Evolutionary conservation across 2,888 invertebrate species (phyloP), one percentile per base, ranked within the genome.

Genomic region (Trissoscelio sp.): DNA sequence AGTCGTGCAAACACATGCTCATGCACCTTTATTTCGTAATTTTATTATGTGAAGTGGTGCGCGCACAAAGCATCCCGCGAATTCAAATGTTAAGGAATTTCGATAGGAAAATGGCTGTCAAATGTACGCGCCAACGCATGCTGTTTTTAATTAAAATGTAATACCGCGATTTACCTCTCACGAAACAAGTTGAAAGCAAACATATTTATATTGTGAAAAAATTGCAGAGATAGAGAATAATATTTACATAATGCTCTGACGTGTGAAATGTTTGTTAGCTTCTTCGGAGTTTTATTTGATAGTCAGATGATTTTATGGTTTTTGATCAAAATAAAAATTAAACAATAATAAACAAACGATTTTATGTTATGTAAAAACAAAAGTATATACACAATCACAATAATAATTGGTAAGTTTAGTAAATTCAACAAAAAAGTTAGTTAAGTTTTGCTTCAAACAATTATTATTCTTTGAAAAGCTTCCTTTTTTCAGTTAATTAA

Each of bases 21-120:
- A 62, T 44, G 22, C 28, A 28, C 37, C 55, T 78, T 70, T 55
- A 62, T 70, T 46, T 60, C n/a, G 69, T 53, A 42, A 48, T 62
- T 67, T 62, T 55, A 64, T 46, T 57, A 46, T 57, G 11, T 42
- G 31, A 70, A 48, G 55, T 22, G 37, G 11, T 22, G 39, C 20
- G 18, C 31, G 24, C 20, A 70, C 57, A 70, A 53, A 70, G 53
- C 16, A 16, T 12, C 9, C 18, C 28, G 5, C 48, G 39, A 74
- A 53, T 70, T 64, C 20, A 64, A 70, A 57, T 48, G 64, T 70
- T 57, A 70, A 64, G 48, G 18, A 55, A 46, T 69, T 62, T 48
- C 28, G 11, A 44, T 12, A 39, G 46, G 24, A 42, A 62, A 51
- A 42, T 28, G 34, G 22, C 55, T 34, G 22, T 46, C 67, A 55